Base-by-base conservation (phyloP, 1,140 invertebrate species). In the Diabrotica virgifera region DNA sequence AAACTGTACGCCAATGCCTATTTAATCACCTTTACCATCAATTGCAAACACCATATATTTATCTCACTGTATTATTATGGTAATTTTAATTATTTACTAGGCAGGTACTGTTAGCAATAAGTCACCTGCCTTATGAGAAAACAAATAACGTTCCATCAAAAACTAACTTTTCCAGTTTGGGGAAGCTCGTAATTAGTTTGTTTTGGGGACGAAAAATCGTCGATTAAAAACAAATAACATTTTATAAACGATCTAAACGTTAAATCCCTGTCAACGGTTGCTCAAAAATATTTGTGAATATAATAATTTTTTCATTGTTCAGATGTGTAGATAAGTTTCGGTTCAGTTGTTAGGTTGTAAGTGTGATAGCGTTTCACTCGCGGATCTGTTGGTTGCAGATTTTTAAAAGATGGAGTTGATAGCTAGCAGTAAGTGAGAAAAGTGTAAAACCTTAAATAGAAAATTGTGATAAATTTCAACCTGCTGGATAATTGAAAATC, bases 71-170 rank as follows among this genome's bases (percentile, higher is more conserved):
- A 46, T 46, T 46, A 46, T 46, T 46, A n/a, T 46, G 40, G 8
- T 46, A 46, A 46, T 46, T 46, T 46, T n/a, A 46, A 46, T 46
- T 46, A 46, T 46, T 46, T 46, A 46, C 8, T 46, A 46, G 40
- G 40, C 40, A 46, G 40, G 40, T 46, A 46, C 40, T 46, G 40
- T 46, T 46, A 46, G 5, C 40, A 46, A 46, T 46, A 46, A 46
- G 40, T 46, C 40, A 46, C 40, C 40, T 46, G 40, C 40, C 40
- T 46, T 46, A 10, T 46, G n/a, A 46, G 4, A 46, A 46, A 5
- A 46, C 40, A 46, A 46, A 8, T 46, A 46, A 46, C n/a, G 3
- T 46, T 46, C 40, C 24, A 24, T 24, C 24, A 24, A 24, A 24
- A 24, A 24, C 24, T 24, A 24, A 46, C 40, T 10, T 10, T 46